Evolutionary conservation across 2,888 invertebrate genomes (phyloP).

Genomic region (Theretra japonica): DNA sequence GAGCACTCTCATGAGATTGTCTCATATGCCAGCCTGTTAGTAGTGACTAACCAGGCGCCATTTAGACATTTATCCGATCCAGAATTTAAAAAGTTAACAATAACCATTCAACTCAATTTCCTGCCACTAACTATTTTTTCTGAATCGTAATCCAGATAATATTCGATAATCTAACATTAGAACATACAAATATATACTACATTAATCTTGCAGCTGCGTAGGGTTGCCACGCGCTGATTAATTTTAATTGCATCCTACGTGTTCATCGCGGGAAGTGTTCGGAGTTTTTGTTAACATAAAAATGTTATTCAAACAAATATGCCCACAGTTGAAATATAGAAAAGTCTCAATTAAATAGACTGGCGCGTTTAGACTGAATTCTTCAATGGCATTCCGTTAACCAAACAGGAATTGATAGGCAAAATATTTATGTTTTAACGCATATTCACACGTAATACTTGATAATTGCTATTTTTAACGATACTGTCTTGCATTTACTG

Average conservation of each 20-base stretch:
- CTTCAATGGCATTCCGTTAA: neutral
- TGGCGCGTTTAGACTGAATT: neutral
- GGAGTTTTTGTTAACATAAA: neutral
- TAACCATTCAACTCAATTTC: too few relatives aligned
- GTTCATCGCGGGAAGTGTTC: neutral
- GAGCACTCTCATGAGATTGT: too few relatives aligned
- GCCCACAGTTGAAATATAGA: neutral
- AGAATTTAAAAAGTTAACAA: too few relatives aligned
- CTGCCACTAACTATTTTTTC: neutral
- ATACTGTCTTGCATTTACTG: neutral
- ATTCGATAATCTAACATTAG: conserved; percentile 1
- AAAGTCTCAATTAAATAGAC: neutral
- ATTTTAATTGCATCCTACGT: conserved; percentile 10
- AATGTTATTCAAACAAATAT: neutral
- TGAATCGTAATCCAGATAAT: conserved; percentile 1
- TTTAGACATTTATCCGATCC: too few relatives aligned
- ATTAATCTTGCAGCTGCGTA: neutral
- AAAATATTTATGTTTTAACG: conserved; percentile 4
- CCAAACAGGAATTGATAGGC: neutral
- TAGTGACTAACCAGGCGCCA: too few relatives aligned
- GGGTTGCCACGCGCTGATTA: neutral
- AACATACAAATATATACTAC: neutral
- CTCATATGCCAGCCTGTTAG: too few relatives aligned
- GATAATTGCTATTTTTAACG: neutral
- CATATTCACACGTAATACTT: neutral